Evolutionary conservation across 2,888 invertebrate genomes (phyloP).

Genomic region (Heliconius charithonia): DNA sequence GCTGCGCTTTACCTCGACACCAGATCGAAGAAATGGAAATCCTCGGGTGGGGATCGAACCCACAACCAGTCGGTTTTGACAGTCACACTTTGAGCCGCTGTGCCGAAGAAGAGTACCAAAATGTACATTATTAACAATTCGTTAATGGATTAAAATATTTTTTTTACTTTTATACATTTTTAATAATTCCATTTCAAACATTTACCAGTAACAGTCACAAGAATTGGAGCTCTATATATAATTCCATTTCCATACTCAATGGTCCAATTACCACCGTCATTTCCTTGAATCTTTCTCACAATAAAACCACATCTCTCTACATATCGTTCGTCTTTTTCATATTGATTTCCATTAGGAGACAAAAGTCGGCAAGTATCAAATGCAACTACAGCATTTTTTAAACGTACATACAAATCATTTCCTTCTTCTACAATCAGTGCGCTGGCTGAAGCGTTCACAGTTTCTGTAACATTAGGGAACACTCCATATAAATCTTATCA

Average conservation of each 20-base stretch:
- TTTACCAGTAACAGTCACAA: conserved; percentile 63
- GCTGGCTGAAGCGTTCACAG: conserved; percentile 55
- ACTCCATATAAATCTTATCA: background rate
- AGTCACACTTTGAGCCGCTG: too few species aligned
- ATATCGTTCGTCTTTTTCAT: conserved; percentile 48
- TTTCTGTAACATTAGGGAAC: conserved; percentile 57
- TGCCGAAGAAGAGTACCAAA: too few species aligned
- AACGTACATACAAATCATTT: conserved; percentile 61
- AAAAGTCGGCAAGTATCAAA: conserved; percentile 62
- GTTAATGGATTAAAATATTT: background rate
- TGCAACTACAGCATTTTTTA: conserved; percentile 54
- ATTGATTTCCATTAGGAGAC: conserved; percentile 53
- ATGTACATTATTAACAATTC: too few species aligned
- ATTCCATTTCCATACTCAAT: conserved; percentile 63
- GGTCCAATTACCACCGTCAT: conserved; percentile 62
- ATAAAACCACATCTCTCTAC: conserved; percentile 61
- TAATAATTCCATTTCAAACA: background rate
- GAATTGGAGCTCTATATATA: conserved; percentile 57
- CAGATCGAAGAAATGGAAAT: too few species aligned
- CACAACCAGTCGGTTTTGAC: too few species aligned
- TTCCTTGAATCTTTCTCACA: conserved; percentile 52
- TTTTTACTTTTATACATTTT: background rate
- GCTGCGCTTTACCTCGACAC: too few species aligned
- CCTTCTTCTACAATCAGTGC: conserved; percentile 58
- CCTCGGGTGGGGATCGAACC: too few species aligned